phyloP scores from a whole-genome alignment of 2,113 vertebrate genomes.

The Gambusia holbrooki region DNA sequence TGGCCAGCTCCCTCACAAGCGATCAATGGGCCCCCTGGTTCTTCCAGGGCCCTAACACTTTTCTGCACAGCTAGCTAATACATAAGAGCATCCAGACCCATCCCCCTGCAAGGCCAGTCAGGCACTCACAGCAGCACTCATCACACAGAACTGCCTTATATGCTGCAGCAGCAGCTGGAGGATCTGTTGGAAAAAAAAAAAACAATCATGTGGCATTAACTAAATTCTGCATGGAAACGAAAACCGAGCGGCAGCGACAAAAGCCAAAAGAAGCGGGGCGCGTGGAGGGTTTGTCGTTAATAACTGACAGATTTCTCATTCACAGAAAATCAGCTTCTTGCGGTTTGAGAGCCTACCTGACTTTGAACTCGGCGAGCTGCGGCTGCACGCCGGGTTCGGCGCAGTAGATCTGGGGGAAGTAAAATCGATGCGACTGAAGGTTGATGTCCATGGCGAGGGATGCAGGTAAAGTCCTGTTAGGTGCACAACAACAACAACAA shows the following conservation, averaged over 20 bases:
- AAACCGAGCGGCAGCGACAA: neutral
- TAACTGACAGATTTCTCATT: neutral
- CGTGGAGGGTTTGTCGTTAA: neutral
- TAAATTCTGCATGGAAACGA: slow-evolving; percentile 5
- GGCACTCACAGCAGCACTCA: slow-evolving; percentile 51
- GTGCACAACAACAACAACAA: neutral
- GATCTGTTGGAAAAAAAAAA: slow-evolving; percentile 10
- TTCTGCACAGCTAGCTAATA: slow-evolving; percentile 63
- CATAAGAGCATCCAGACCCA: slow-evolving; percentile 73
- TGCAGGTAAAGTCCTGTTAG: slow-evolving; percentile 21
- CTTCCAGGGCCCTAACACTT: slow-evolving; percentile 58
- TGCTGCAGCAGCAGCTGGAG: slow-evolving; percentile 50
- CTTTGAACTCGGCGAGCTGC: slow-evolving; percentile 78
- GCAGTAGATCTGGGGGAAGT: slow-evolving; percentile 81
- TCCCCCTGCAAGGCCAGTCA: slow-evolving; percentile 68
- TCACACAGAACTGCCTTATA: slow-evolving; percentile 39
- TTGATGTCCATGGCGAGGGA: slow-evolving; percentile 77
- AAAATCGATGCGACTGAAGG: slow-evolving; percentile 79
- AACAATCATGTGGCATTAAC: neutral
- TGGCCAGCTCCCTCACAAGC: slow-evolving; percentile 57
- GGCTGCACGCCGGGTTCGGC: slow-evolving; percentile 71
- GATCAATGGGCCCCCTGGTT: slow-evolving; percentile 66
- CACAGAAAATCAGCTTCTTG: slow-evolving; percentile 2
- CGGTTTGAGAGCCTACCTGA: slow-evolving; percentile 72
- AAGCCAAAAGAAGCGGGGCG: neutral